Conservation (phyloP, 2,113 vertebrate species). For the Cervus canadensis region DNA sequence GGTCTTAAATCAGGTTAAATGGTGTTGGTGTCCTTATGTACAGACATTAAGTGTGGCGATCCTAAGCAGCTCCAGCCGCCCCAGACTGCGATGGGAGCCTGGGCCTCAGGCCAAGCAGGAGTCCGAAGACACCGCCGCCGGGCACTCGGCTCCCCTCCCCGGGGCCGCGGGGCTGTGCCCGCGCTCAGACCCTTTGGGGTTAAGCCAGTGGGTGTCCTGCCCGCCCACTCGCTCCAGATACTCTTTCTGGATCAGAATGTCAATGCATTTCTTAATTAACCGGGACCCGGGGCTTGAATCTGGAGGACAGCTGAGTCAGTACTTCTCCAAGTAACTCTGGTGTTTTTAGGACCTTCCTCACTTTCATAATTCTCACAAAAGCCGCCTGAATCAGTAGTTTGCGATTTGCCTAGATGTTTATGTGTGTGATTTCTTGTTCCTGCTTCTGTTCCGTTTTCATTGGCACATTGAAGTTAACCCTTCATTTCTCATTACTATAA, state of each 20-base stretch:
- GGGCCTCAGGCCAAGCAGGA: conserved; percentile 81
- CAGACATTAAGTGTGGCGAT: conserved; percentile 86
- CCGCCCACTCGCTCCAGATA: conserved; percentile 97
- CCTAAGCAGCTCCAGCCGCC: conserved; percentile 86
- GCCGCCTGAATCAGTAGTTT: conserved; percentile 97
- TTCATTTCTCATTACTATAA: conserved; percentile 99
- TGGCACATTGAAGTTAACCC: conserved; percentile 98
- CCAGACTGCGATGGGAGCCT: conserved; percentile 76
- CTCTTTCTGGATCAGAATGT: conserved; percentile 99
- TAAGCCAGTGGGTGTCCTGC: conserved; percentile 98
- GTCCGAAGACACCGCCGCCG: conserved; percentile 73
- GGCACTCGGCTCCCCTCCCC: conserved; percentile 72
- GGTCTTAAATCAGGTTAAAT: conserved; percentile 85
- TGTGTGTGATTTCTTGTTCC: conserved; percentile 98
- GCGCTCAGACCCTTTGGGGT: conserved; percentile 79
- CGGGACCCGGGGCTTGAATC: conserved; percentile 95
- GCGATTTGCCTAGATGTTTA: conserved; percentile 97
- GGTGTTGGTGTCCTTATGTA: conserved; percentile 89
- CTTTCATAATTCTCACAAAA: conserved; percentile 99
- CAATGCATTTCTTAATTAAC: conserved; percentile 99
- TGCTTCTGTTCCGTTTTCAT: conserved; percentile 99
- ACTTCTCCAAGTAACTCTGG: conserved; percentile 97
- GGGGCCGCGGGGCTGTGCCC: conserved; percentile 57
- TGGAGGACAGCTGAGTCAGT: conserved; percentile 95
- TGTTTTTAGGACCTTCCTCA: conserved; percentile 98